Base-by-base conservation (phyloP, 2,113 vertebrate genomes). In the Etheostoma spectabile region DNA sequence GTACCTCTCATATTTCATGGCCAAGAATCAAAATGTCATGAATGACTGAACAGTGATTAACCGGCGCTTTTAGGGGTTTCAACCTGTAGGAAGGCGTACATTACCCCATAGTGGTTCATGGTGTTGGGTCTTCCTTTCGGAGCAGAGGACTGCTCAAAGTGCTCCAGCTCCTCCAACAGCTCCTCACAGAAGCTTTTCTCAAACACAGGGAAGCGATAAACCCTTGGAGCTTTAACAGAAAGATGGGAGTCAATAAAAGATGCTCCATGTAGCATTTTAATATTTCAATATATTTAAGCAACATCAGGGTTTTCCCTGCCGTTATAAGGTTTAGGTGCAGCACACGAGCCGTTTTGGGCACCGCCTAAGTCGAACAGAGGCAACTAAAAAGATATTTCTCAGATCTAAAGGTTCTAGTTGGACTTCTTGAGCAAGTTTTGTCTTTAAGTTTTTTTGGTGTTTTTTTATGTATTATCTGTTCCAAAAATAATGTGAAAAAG, bases 71-170 rank as follows among this genome's bases (percentile, higher is more conserved):
- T 30, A 7, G 35, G 0, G 1, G n/a, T 49, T 63, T 65, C 13
- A 63, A 49, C 18, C 24, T 57, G 30, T 4, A 69, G 19, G 24
- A n/a, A n/a, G 27, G 14, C 65, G 65, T 75, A 55, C 80, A 85
- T 81, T 95, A 99, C 98, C 96, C 98, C 98, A 0, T 98, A 96
- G 90, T 98, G 96, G 91, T 99, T 99, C 98, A 99, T 99, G 59
- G 96, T 97, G 95, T 99, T 99, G 60, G 98, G 98, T 76, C 97
- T 93, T 79, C 98, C 98, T 88, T 98, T 99, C 0, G 98, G 97
- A 85, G 97, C 93, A 3, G 96, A 92, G 0, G 98, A 99, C 80
- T 82, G 92, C 89, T 99, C 97, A 72, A 99, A 99, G 88, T 98
- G 93, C 84, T 98, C 97, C 86, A 99, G 94, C 91, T 99, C 98